A percentile compares a stretch with the other conserved stretches of the same genome.
Evolutionary conservation across 2,113 vertebrate genomes (phyloP).

Genomic region (Paramisgurnus dabryanus): DNA sequence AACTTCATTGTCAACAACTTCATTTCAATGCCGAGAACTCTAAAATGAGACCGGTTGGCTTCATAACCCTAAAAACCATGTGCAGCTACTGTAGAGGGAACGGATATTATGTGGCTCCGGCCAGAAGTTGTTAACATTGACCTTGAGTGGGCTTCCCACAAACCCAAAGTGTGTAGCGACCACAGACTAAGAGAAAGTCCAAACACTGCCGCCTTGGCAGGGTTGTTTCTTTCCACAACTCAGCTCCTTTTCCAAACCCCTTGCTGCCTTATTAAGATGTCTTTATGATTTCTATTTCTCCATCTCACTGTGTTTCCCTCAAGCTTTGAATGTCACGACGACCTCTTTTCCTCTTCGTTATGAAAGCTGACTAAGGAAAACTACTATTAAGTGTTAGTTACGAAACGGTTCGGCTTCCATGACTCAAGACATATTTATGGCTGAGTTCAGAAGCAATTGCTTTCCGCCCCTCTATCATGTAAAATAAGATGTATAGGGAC

Average conservation of each 20-base stretch:
- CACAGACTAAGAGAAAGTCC: constrained; percentile 54
- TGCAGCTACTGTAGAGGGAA: constrained; percentile 64
- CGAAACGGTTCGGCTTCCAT: neutral
- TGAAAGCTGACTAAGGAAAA: neutral
- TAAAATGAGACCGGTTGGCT: constrained; percentile 57
- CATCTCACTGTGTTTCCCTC: constrained; percentile 6
- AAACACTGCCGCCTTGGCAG: constrained; percentile 42
- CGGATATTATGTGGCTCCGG: constrained; percentile 65
- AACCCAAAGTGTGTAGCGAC: constrained; percentile 61
- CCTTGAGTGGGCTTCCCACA: constrained; percentile 67
- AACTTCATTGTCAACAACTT: neutral
- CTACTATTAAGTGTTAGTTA: constrained; percentile 8
- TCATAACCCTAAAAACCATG: constrained; percentile 60
- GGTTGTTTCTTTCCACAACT: constrained; percentile 15
- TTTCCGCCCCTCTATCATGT: constrained; percentile 2
- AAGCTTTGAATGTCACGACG: neutral
- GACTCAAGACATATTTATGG: constrained; percentile 4
- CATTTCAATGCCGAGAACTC: constrained; percentile 53
- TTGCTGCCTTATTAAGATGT: constrained; percentile 22
- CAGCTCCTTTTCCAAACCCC: neutral
- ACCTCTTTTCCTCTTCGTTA: constrained; percentile 7
- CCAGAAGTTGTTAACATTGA: constrained; percentile 66
- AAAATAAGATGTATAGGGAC: neutral
- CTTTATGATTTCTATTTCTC: constrained; percentile 37
- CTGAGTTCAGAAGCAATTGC: constrained; percentile 13